Percentiles rank a stretch among this genome's conserved stretches.
phyloP scores from a whole-genome alignment of 2,888 invertebrate genomes.

The Leptopilina syphax region DNA sequence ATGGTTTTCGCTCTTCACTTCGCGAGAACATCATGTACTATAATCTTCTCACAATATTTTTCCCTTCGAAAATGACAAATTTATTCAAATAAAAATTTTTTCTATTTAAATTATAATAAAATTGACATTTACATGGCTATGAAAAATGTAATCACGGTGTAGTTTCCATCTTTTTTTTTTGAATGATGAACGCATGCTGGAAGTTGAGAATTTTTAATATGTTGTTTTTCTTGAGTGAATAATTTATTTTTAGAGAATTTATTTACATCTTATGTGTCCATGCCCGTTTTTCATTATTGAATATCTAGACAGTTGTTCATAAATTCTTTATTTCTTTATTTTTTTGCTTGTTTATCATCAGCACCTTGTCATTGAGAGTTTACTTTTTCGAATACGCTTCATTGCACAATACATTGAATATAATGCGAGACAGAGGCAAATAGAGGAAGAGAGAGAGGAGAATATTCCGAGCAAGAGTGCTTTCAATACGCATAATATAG shows the following conservation, averaged over 20 bases:
- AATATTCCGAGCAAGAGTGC: background rate
- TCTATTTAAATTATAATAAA: too few relatives aligned
- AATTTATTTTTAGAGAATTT: background rate
- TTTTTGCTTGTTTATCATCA: conserved; percentile 11
- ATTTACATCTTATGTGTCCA: background rate
- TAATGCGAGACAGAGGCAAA: background rate
- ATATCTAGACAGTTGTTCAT: background rate
- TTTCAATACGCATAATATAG: conserved; percentile 31
- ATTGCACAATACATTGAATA: conserved; percentile 25
- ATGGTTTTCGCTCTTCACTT: background rate
- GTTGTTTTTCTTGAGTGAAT: background rate
- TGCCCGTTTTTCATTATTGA: background rate
- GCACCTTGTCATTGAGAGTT: conserved; percentile 7
- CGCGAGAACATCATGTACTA: too few relatives aligned
- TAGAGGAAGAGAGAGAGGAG: background rate
- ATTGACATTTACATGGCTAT: too few relatives aligned
- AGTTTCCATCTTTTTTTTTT: too few relatives aligned
- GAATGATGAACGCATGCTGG: background rate
- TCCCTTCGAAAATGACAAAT: too few relatives aligned
- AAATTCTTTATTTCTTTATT: background rate
- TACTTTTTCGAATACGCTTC: background rate
- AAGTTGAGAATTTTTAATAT: background rate
- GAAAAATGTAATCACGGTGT: too few relatives aligned
- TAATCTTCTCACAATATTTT: too few relatives aligned
- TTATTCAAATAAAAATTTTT: too few relatives aligned